Evolutionary conservation across 2,797 vertebrate genomes (phyloP).

Genomic region (Lepidocolaptes lacrymiger): DNA sequence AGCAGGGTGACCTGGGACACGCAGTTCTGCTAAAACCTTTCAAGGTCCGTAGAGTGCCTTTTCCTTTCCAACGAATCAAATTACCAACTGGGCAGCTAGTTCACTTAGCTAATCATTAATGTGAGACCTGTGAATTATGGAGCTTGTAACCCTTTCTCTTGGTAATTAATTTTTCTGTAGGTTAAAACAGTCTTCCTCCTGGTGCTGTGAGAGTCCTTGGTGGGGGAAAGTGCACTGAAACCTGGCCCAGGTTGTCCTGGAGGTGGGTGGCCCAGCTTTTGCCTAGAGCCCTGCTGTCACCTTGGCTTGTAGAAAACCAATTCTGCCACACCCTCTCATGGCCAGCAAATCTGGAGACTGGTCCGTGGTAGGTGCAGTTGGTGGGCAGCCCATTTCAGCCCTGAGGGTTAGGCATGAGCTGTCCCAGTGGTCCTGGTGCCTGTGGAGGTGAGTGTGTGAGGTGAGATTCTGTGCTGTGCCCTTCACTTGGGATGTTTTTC

Average conservation of each 20-base stretch:
- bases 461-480: neutral
- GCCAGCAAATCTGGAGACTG: neutral
- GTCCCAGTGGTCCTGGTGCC: accelerated
- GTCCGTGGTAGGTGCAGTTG: accelerated
- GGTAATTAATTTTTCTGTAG: constrained; percentile 13
- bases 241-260: neutral
- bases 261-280: neutral
- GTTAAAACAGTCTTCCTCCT: neutral
- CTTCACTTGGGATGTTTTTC: neutral
- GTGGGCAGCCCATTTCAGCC: neutral
- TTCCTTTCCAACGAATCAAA: constrained; percentile 63
- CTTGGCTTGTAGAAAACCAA: neutral
- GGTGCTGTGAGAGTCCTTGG: neutral
- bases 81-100: constrained; percentile 32
- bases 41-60: constrained; percentile 55
- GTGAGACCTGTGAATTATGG: neutral
- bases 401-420: neutral
- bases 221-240: accelerated
- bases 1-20: constrained; percentile 70
- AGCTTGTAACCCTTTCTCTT: constrained; percentile 25
- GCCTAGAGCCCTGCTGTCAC: accelerated
- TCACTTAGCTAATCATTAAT: constrained; percentile 69
- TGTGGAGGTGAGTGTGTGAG: accelerated
- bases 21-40: constrained; percentile 61
- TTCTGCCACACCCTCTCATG: neutral